Evolutionary conservation across 2,888 invertebrate species (phyloP).

Genomic region (Argynnis bischoffii): DNA sequence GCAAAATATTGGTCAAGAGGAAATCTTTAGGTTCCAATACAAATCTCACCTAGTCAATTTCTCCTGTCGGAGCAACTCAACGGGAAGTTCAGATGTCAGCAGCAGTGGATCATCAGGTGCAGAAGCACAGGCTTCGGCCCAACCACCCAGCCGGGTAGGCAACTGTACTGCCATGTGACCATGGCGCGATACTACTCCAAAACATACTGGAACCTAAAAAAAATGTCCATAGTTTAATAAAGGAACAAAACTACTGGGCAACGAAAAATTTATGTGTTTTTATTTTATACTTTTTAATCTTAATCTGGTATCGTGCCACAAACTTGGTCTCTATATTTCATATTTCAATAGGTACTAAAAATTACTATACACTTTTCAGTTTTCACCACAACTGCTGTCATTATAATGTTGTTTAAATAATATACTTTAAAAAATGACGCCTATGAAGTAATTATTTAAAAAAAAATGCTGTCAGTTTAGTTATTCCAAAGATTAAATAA

Average conservation of each 20-base stretch:
- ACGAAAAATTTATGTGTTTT: too few species aligned
- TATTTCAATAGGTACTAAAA: neutral
- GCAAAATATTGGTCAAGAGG: too few species aligned
- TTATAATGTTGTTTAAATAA: neutral
- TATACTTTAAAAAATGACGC: too few species aligned
- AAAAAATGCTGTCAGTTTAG: neutral
- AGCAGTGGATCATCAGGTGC: slow-evolving; percentile 66
- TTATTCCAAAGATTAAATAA: too few species aligned
- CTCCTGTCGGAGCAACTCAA: slow-evolving; percentile 88
- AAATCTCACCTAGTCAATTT: slow-evolving; percentile 83
- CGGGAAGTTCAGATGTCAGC: slow-evolving; percentile 83
- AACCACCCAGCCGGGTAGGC: slow-evolving; percentile 90
- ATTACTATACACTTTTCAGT: neutral
- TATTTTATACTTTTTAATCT: too few species aligned
- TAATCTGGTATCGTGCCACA: too few species aligned
- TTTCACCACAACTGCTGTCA: too few species aligned
- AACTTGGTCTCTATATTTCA: neutral
- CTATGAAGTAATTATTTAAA: neutral
- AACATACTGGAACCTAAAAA: slow-evolving; percentile 90
- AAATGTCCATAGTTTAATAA: neutral
- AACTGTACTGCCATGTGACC: slow-evolving; percentile 97
- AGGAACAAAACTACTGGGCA: too few species aligned
- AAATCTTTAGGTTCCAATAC: neutral
- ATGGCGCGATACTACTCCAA: slow-evolving; percentile 97
- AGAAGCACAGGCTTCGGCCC: slow-evolving; percentile 59